Evolutionary conservation across 2,113 vertebrate species (phyloP).

Genomic region (Girardinichthys multiradiatus): DNA sequence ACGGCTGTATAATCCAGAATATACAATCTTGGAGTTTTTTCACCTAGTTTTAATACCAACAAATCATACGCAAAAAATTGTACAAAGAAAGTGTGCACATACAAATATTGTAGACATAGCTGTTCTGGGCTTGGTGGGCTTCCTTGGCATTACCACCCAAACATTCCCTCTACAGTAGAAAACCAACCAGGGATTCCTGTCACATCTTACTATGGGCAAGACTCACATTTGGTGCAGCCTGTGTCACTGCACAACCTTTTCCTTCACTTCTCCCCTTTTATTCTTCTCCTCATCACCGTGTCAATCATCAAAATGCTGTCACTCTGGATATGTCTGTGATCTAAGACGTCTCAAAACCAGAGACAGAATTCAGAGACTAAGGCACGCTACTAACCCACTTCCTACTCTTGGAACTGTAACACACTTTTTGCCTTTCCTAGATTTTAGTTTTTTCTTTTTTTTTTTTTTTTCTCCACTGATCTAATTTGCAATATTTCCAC

Average conservation of each 20-base stretch:
- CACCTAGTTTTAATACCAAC: conserved; percentile 1
- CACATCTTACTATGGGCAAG: conserved; percentile 59
- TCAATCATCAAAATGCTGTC: conserved; percentile 73
- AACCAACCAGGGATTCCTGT: conserved; percentile 55
- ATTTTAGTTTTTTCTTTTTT: conserved; percentile 29
- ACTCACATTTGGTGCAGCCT: conserved; percentile 57
- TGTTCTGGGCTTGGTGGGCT: conserved; percentile 45
- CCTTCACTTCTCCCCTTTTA: conserved; percentile 55
- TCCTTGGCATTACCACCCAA: conserved; percentile 66
- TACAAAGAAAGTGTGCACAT: no score
- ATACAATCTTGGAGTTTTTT: conserved; percentile 10
- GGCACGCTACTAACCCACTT: conserved; percentile 40
- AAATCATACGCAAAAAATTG: no score
- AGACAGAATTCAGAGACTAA: conserved; percentile 62
- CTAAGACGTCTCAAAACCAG: conserved; percentile 61
- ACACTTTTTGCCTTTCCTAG: conserved; percentile 48
- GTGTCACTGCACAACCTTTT: conserved; percentile 73
- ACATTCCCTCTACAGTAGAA: conserved; percentile 56
- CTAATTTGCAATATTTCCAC: conserved; percentile 77
- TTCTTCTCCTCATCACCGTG: conserved; percentile 50
- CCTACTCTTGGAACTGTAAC: conserved; percentile 54
- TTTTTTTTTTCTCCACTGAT: conserved; percentile 44
- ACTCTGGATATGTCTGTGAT: conserved; percentile 65
- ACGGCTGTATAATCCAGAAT: conserved; percentile 52
- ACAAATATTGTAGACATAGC: conserved; percentile 15